phyloP scores from a whole-genome alignment of 2,888 invertebrate genomes.

The Scaptomyza caliginosa region DNA sequence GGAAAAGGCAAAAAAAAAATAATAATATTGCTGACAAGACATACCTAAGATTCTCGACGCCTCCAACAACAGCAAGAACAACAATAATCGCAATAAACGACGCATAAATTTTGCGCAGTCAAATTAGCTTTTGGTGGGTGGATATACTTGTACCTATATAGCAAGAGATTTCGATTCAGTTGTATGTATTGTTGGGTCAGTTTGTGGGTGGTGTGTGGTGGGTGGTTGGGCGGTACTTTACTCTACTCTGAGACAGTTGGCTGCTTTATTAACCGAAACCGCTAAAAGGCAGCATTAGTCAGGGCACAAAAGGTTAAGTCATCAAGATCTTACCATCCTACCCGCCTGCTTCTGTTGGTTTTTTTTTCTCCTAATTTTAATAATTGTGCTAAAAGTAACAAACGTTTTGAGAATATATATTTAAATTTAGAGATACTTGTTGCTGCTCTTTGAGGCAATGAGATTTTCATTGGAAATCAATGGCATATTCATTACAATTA shows the following conservation, averaged over 20 bases:
- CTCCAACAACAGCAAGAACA: slow-evolving; percentile 11
- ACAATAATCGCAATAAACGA: slow-evolving; percentile 35
- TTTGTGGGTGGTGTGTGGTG: neutral
- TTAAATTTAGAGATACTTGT: slow-evolving; percentile 46
- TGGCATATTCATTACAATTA: slow-evolving; percentile 33
- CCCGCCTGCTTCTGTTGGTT: too few species aligned
- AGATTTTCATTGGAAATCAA: slow-evolving; percentile 22
- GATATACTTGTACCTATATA: neutral
- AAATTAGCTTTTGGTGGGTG: slow-evolving; percentile 61
- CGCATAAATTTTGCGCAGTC: slow-evolving; percentile 71
- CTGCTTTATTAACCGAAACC: slow-evolving; percentile 34
- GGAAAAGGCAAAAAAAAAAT: slow-evolving; percentile 4
- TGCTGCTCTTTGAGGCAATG: slow-evolving; percentile 15
- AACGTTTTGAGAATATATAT: neutral
- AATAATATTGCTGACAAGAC: slow-evolving; percentile 13
- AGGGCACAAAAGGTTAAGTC: slow-evolving; percentile 3
- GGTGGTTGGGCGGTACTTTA: neutral
- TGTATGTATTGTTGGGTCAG: neutral
- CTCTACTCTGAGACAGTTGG: slow-evolving; percentile 1
- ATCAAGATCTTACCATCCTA: too few species aligned
- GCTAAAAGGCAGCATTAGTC: slow-evolving; percentile 32
- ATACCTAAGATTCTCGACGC: slow-evolving; percentile 37
- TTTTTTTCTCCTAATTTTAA: too few species aligned
- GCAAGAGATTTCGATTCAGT: slow-evolving; percentile 24
- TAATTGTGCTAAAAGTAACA: too few species aligned